Base-by-base conservation (phyloP, 2,113 vertebrate species). In the Actenoides lindsayi region DNA sequence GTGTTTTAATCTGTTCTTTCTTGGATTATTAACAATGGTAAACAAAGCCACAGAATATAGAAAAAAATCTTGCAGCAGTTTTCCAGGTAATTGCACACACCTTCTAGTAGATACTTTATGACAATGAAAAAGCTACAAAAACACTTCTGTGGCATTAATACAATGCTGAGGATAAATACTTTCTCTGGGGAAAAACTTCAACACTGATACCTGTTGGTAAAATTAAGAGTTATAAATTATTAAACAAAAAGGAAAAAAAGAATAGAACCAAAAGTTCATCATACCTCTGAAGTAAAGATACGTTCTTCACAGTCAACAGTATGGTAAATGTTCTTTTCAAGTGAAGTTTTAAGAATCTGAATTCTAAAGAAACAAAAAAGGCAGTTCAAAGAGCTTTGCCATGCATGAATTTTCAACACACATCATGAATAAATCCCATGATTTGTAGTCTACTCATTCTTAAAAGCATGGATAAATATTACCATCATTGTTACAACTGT, bases 241-340 rank as follows among this genome's bases (percentile, higher is more conserved):
- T 51, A 46, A 46, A 46, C 44, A 50, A 24, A 50, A 51, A 51
- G 6, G 6, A 51, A 25, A 7, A 24, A 50, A 25, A 25, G 23
- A 51, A 7, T 25, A 51, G 19, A 81, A 90, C 21, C 3, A 56
- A 2, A 64, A 59, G 16, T 56, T 83, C 51, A 41, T 33, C 80
- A 37, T 98, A 98, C 98, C 98, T 98, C 94, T 84, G 98, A 96
- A 63, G 85, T 95, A 92, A 97, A 98, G 82, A 98, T 59, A 51
- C 25, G 91, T 83, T 98, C 96, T 93, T 98, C 98, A 37, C 37
- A 67, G 41, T 95, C 96, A 56, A 80, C 60, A 50, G 73, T 87
- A 85, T 57, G 83, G 86, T 86, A 95, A 83, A 98, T 70, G 70
- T 96, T 97, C 56, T 97, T 97, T 78, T 98, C 97, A 95, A 98